Percentiles rank a stretch among this genome's conserved stretches.
These are phyloP conservation scores for Leptogaster cylindrica DNA, from an alignment of 2,888 invertebrate genomes.

Conservation along the genomic window DNA sequence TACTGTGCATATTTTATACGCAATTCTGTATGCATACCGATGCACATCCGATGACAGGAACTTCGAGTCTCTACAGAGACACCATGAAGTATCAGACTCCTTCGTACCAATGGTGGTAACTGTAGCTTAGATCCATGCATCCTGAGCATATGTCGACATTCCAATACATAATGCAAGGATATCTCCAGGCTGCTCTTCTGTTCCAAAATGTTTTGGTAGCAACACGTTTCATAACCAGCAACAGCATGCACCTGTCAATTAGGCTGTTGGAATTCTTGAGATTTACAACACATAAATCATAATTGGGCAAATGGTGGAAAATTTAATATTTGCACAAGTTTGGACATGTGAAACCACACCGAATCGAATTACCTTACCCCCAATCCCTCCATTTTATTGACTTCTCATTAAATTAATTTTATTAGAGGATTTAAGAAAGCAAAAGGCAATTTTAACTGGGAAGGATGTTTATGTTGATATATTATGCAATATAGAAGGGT, in stretches of 20 bases:
- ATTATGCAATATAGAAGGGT: too few relatives aligned
- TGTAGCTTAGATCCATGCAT: background rate
- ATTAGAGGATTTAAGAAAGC: too few relatives aligned
- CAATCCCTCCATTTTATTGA: too few relatives aligned
- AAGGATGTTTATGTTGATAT: too few relatives aligned
- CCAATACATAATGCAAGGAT: slow-evolving; percentile 11
- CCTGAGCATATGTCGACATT: slow-evolving; percentile 3
- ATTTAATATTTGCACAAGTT: too few relatives aligned
- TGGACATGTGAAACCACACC: too few relatives aligned
- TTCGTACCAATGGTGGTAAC: background rate
- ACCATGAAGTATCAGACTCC: background rate
- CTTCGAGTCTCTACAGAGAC: background rate
- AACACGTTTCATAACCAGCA: background rate
- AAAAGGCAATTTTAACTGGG: too few relatives aligned
- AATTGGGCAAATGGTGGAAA: too few relatives aligned
- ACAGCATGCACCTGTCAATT: slow-evolving; percentile 11
- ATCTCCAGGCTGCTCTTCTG: background rate
- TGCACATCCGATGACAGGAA: slow-evolving; percentile 5
- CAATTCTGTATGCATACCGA: too few relatives aligned
- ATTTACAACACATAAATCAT: slow-evolving; percentile 16
- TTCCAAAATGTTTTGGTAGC: background rate
- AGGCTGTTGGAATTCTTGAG: slow-evolving; percentile 1
- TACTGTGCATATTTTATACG: too few relatives aligned
- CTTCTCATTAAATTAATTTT: too few relatives aligned
- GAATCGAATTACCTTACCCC: too few relatives aligned